Percentiles rank a stretch among this genome's conserved stretches.
These are phyloP conservation scores for Phalloptychus januarius DNA, from an alignment of 2,797 vertebrate species.

Conservation along the genomic window DNA sequence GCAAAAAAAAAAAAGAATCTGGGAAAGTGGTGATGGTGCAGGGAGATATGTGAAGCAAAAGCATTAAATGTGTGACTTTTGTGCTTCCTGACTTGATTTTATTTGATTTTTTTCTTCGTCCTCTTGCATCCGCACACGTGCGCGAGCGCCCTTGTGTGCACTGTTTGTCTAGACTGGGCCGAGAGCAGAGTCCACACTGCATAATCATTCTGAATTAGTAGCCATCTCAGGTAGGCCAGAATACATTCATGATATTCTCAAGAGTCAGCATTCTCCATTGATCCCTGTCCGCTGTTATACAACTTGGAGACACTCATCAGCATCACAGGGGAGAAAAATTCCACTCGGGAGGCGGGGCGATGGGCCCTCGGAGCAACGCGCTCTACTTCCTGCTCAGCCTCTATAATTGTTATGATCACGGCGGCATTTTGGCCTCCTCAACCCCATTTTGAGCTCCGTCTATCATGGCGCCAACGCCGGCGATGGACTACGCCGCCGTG, in stretches of 20 bases:
- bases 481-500: constrained; percentile 49
- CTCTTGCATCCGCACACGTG: background rate
- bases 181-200: constrained; percentile 53
- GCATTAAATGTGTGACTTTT: background rate
- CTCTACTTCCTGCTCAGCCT: constrained; percentile 58
- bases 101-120: background rate
- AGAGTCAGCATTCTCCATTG: constrained; percentile 74
- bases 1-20: background rate
- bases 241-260: constrained; percentile 63
- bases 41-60: constrained; percentile 25
- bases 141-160: background rate
- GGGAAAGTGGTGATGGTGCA: background rate
- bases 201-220: constrained; percentile 73
- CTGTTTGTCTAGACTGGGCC: constrained; percentile 63
- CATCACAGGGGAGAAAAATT: constrained; percentile 66
- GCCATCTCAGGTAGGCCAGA: constrained; percentile 62
- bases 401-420: constrained; percentile 73
- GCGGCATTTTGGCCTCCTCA: constrained; percentile 68
- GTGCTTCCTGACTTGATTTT: constrained; percentile 8
- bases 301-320: constrained; percentile 63
- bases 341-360: constrained; percentile 21
- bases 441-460: constrained; percentile 57
- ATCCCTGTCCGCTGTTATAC: constrained; percentile 68
- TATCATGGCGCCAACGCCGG: constrained; percentile 46
- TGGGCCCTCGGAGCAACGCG: constrained; percentile 51